These are phyloP conservation scores for Heliornis fulica DNA, from an alignment of 2,113 vertebrate genomes.

Conservation along the genomic window DNA sequence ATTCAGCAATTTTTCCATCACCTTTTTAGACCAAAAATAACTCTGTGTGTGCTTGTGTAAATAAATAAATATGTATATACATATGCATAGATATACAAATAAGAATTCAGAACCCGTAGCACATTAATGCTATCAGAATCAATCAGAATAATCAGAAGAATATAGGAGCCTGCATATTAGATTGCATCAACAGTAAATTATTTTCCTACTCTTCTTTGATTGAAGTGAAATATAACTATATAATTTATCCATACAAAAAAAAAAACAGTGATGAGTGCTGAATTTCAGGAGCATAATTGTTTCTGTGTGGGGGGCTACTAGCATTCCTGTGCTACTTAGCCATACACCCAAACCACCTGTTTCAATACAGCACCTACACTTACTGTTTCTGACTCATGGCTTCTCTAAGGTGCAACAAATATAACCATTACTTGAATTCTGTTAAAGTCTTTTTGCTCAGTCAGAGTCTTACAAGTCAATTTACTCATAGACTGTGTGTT, in stretches of 20 bases:
- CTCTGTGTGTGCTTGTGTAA: background rate
- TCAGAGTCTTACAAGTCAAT: background rate
- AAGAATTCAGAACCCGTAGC: background rate
- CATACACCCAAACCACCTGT: background rate
- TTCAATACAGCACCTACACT: background rate
- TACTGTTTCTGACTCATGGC: background rate
- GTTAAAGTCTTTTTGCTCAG: background rate
- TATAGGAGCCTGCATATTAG: background rate
- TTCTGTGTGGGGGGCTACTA: accelerated
- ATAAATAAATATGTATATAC: background rate
- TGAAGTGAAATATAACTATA: background rate
- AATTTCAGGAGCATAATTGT: background rate
- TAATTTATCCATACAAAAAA: background rate
- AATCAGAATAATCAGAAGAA: background rate
- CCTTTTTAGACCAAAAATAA: background rate
- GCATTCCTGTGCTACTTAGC: background rate
- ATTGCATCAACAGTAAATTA: background rate
- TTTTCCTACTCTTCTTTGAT: background rate
- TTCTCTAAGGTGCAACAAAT: background rate
- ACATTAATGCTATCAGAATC: background rate
- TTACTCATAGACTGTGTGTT: background rate
- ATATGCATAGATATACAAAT: background rate
- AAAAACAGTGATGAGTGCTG: background rate
- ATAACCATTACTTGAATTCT: background rate
- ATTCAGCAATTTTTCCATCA: background rate